A percentile compares a stretch with the other conserved stretches of the same genome.
Conservation (phyloP, 37 sponge, comb jelly and placozoan species). For the Aphrocallistes beatrix region DNA sequence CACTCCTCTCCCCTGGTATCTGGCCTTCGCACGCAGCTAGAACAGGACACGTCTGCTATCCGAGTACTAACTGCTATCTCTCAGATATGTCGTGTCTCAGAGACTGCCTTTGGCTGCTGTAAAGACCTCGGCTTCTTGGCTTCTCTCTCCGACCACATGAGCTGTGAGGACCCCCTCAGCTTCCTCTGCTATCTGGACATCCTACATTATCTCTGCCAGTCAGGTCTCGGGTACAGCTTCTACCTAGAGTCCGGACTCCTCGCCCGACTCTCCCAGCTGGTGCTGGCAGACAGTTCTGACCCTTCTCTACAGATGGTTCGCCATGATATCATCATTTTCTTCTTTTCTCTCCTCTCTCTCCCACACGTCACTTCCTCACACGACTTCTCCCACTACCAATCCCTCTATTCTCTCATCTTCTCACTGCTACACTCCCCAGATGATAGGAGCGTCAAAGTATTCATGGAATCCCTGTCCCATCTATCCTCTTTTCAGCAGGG, state of each 20-base stretch:
- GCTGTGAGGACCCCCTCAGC: background rate
- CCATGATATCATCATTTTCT: background rate
- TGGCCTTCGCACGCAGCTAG: background rate
- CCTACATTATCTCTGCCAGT: background rate
- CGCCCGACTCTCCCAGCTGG: background rate
- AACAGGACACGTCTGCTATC: background rate
- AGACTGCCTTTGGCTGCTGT: background rate
- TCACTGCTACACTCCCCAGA: background rate
- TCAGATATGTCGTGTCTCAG: background rate
- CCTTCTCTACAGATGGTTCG: background rate
- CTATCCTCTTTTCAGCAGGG: background rate
- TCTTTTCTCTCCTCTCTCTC: background rate
- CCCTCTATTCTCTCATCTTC: background rate
- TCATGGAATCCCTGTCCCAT: background rate
- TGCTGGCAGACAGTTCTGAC: background rate
- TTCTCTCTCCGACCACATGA: background rate
- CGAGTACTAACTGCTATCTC: background rate
- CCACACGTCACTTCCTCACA: background rate
- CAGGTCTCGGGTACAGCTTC: background rate
- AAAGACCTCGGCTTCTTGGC: background rate
- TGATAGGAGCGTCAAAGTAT: background rate
- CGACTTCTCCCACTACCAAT: background rate
- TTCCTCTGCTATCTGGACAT: constrained; percentile 10
- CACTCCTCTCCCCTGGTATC: background rate
- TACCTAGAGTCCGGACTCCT: background rate